Evolutionary conservation across 2,888 invertebrate species (phyloP), one percentile per base, ranked within the genome.

Genomic region (Oxystoma pomonae): DNA sequence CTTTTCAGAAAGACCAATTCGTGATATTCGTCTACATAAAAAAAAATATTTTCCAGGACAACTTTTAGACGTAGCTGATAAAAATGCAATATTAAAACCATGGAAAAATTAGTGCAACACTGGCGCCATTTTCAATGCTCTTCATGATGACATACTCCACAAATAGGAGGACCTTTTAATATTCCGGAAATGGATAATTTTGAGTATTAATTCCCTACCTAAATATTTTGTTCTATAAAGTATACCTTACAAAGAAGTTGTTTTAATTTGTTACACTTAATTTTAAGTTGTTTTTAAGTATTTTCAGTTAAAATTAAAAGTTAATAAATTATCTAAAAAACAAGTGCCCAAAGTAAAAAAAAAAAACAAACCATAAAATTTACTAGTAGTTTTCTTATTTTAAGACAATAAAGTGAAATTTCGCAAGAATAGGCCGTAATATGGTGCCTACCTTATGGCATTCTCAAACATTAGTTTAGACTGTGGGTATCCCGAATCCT

Each of bases 171-270:
- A 17, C 18, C 17, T 19, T 60, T 21, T 20, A 52, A 16, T 21
- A 52, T 60, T 20, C 60, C 56, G 19, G 68, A 67, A 75, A 75
- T 74, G 68, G 74, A 5, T 20, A 53, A 16, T 17, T 57, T 57
- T 16, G 57, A 57, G 21, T 57, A 57, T 17, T 17, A n/a, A 20
- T 35, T 35, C 3, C 55, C 18, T 53, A 53, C 17, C 16, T 18
- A 53, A 18, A 7, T 53, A 53, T 18, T 16, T 53, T 53, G 55
- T 53, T 53, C 5, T 16, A 53, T 53, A 35, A 35, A 35, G 35
- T 12, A 35, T 35, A 35, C 35, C 35, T 35, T 35, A 7, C 35
- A 12, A 35, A 35, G 35, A 35, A 35, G 35, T 35, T 35, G 35
- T 35, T 35, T 35, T 7, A 35, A 35, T 3, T 35, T 35, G 35